Evolutionary conservation across 2,797 vertebrate species (phyloP), one percentile per base, ranked within the genome.

Genomic region (Petrocephalus sullivani): DNA sequence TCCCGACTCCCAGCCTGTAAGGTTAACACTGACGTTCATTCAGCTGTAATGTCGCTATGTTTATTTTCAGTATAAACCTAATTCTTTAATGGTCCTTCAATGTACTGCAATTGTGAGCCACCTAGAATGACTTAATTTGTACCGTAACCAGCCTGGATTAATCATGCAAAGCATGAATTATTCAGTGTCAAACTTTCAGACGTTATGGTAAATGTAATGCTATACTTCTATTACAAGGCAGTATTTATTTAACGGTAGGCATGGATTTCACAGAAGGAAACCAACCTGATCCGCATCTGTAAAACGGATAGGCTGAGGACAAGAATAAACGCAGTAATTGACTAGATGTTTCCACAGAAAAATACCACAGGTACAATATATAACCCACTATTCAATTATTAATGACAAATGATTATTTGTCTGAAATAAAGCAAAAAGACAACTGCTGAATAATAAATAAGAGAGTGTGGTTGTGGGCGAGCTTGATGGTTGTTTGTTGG

Each of bases 131-230:
- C 91, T 91, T 91, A 92, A 91, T 92, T 89, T 67, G 90, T 91
- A 90, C 91, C 93, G 92, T 89, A 90, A 93, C 93, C 87, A 89
- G 90, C 90, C 87, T 90, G 75, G 87, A 94, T 94, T 94, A 93
- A 94, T 94, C 93, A 94, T 83, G 89, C 56, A 90, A 90, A 92
- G 92, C 90, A 92, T 94, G 91, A 93, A 94, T 94, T 93, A 93
- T 92, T 91, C 88, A 88, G 89, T 89, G 56, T 58, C 56, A 58
- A 86, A 41, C 84, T 57, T 23, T 54, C 56, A 53, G 53, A 58
- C 16, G 8, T 58, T 57, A 58, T 58, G 54, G 7, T 58, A 41
- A 86, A 58, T 53, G 56, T 57, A 86, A 86, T 41, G 56, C 54
- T 86, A 58, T 86, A 86, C 84, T 60, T 86, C 54, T 57, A 57